phyloP scores from a whole-genome alignment of 2,888 invertebrate genomes.

The Anticlea derivata region DNA sequence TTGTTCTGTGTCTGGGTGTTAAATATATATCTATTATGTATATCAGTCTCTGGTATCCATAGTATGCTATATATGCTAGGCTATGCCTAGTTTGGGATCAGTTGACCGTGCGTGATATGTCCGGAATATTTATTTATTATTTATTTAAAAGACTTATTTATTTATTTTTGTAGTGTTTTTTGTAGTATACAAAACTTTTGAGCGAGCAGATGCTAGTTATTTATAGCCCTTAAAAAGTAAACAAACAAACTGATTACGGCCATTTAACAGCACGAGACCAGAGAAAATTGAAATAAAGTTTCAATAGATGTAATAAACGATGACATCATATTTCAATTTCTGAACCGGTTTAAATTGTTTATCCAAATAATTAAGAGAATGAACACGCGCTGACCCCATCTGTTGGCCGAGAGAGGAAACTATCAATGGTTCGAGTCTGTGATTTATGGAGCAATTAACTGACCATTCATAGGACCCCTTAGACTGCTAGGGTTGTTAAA shows the following conservation, averaged over 20 bases:
- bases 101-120: too few species aligned
- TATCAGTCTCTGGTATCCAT: too few species aligned
- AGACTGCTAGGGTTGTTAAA: slow-evolving; percentile 30
- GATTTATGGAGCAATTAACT: slow-evolving; percentile 80
- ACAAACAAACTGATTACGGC: slow-evolving; percentile 44
- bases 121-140: too few species aligned
- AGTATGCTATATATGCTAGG: too few species aligned
- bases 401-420: slow-evolving; percentile 57
- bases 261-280: slow-evolving; percentile 60
- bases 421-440: slow-evolving; percentile 56
- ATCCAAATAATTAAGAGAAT: slow-evolving; percentile 55
- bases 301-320: slow-evolving; percentile 56
- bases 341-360: slow-evolving; percentile 58
- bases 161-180: too few species aligned
- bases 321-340: slow-evolving; percentile 44
- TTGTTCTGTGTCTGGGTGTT: too few species aligned
- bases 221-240: slow-evolving; percentile 23
- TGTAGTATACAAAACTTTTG: too few species aligned
- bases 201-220: slow-evolving; percentile 20
- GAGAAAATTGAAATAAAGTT: slow-evolving; percentile 49
- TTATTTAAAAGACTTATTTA: slow-evolving; percentile 7
- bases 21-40: too few species aligned
- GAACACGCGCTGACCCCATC: slow-evolving; percentile 63
- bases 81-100: too few species aligned
- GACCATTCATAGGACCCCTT: slow-evolving; percentile 68